Percentiles rank a stretch among this genome's conserved stretches.
Conservation (phyloP, 2,797 vertebrate genomes). For the Aphelocoma californica region DNA sequence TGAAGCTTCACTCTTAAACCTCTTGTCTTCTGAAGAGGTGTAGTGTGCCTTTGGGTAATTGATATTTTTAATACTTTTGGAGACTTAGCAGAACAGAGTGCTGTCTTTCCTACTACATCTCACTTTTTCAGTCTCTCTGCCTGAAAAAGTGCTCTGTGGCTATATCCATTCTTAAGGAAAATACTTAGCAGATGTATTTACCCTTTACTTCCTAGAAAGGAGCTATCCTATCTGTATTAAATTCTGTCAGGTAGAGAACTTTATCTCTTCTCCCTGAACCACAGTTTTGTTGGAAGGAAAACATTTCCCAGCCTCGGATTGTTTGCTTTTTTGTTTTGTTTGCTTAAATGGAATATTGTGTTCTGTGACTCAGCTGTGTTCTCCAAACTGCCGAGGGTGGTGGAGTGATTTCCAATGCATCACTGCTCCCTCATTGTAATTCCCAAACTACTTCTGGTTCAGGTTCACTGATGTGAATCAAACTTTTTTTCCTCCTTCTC, state of each 20-base stretch:
- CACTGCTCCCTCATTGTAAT: conserved; percentile 16
- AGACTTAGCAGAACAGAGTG: not conserved
- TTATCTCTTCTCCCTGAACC: not conserved
- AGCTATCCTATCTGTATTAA: not conserved
- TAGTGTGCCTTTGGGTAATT: not conserved
- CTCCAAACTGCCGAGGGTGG: not conserved
- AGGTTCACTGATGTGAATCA: conserved; percentile 16
- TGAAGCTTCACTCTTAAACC: not conserved
- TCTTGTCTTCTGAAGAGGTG: not conserved
- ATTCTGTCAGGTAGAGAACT: not conserved
- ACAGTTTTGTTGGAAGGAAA: not conserved
- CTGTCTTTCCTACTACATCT: not conserved
- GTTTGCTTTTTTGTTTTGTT: not conserved
- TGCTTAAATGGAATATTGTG: conserved; percentile 10
- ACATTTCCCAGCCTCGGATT: not conserved
- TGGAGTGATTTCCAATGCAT: conserved; percentile 9
- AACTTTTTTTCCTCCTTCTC: not conserved
- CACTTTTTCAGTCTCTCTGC: not conserved
- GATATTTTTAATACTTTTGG: conserved; percentile 21
- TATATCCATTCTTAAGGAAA: not conserved
- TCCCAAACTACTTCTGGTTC: conserved; percentile 16
- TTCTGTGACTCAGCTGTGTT: conserved; percentile 5
- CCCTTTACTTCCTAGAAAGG: not conserved
- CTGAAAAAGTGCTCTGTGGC: not conserved
- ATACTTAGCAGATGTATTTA: not conserved